Evolutionary conservation across 2,113 vertebrate species (phyloP).

Genomic region (Melanerpes aurifrons): DNA sequence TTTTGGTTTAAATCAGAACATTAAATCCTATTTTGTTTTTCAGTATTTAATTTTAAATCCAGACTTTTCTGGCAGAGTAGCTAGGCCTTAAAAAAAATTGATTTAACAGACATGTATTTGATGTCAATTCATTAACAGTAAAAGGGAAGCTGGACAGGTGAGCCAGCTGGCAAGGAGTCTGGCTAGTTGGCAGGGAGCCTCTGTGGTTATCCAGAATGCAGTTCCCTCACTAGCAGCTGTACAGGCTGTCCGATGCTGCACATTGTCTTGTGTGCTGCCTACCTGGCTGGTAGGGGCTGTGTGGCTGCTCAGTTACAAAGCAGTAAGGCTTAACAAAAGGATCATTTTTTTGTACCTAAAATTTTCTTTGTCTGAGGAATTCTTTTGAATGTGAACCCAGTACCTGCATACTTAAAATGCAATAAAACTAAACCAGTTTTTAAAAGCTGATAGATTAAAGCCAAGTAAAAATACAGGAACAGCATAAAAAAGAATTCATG

Average conservation of each 20-base stretch:
- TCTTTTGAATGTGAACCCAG: background rate
- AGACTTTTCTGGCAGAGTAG: background rate
- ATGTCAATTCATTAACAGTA: background rate
- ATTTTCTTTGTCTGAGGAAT: background rate
- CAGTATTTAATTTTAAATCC: background rate
- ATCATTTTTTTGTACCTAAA: background rate
- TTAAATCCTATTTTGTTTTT: background rate
- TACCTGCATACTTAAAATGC: background rate
- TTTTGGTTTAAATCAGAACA: slow-evolving; percentile 2
- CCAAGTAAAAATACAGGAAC: background rate
- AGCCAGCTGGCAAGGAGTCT: background rate
- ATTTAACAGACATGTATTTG: background rate
- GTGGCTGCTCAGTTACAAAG: background rate
- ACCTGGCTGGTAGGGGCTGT: background rate
- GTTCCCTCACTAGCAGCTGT: background rate
- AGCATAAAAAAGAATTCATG: background rate
- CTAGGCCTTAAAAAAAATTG: background rate
- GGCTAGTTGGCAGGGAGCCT: background rate
- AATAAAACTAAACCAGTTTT: background rate
- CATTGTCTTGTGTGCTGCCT: background rate
- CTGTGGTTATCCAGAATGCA: background rate
- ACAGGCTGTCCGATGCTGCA: background rate
- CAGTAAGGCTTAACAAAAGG: background rate
- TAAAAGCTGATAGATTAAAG: background rate
- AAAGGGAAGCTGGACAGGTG: background rate